These are phyloP conservation scores for Fratercula arctica DNA, from an alignment of 2,797 vertebrate genomes.

Conservation along the genomic window DNA sequence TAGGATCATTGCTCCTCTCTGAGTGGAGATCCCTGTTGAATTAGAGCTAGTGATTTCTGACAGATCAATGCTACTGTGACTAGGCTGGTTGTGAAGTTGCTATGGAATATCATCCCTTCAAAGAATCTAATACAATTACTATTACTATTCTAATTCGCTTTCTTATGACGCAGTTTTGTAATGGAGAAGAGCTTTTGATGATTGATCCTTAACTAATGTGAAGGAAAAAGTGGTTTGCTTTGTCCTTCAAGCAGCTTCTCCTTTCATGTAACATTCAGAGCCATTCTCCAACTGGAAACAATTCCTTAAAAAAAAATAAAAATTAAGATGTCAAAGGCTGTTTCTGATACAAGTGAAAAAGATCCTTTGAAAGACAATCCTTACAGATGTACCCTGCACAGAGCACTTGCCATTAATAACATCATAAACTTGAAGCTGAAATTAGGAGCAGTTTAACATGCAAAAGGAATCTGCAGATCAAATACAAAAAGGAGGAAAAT, in stretches of 20 bases:
- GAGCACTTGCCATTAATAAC: constrained; percentile 45
- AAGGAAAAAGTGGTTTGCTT: not conserved
- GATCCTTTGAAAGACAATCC: constrained; percentile 32
- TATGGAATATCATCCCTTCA: constrained; percentile 1
- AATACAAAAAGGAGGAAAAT: constrained; percentile 23
- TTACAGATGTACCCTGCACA: constrained; percentile 18
- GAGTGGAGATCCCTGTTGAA: not conserved
- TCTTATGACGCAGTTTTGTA: not conserved
- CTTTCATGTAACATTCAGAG: constrained; percentile 12
- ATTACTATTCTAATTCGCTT: not conserved
- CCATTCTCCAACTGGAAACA: constrained; percentile 2
- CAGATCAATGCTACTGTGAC: not conserved
- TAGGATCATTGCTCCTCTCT: not conserved
- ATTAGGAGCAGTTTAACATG: constrained; percentile 43
- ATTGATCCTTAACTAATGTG: constrained; percentile 1
- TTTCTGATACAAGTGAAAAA: constrained; percentile 26
- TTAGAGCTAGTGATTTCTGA: not conserved
- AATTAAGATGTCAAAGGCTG: constrained; percentile 8
- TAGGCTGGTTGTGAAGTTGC: not conserved
- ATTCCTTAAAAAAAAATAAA: not conserved
- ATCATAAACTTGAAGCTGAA: constrained; percentile 43
- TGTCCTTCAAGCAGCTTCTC: not conserved
- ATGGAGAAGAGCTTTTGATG: constrained; percentile 9
- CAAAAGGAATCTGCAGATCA: constrained; percentile 42
- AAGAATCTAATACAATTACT: constrained; percentile 33